Base-by-base conservation (phyloP, 2,113 vertebrate species). In the Malaclemys terrapin region DNA sequence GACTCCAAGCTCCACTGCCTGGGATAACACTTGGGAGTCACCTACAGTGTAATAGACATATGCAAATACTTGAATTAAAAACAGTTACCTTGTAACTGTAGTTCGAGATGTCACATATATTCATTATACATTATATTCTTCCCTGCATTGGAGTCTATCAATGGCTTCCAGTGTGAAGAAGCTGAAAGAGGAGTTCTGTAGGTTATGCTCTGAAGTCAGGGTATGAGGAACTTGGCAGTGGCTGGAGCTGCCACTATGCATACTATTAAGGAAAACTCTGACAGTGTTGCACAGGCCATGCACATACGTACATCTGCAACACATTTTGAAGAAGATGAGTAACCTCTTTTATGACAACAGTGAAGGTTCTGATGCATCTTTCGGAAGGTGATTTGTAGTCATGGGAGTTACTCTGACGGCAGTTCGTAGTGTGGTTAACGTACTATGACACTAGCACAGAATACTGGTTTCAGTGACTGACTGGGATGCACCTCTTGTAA, bases 401-500 rank as follows among this genome's bases (percentile, higher is more conserved):
- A 82, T 2, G 13, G 80, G 53, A 84, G 50, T 49, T 65, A 5
- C 31, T 59, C 45, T 53, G 38, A 50, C 88, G 79, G 85, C 4
- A 24, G 50, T 45, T 85, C 25, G 7, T 42, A 29, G 29, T 84
- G 57, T 31, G 35, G 81, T 88, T 92, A 31, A 24, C 20, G 69
- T 80, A 49, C 72, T 84, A 5, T n/a, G 31, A 72, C 29, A 69
- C 81, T 82, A 65, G n/a, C 31, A 1, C 45, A 50, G 75, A 62
- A 57, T 57, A 57, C 56, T 20, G 50, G 31, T 72, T 45, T 9
- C 0, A 0, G 8, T 42, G 9, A 2, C 16, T 72, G 17, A 4
- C 31, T 72, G 65, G n/a, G 65, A 17, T 72, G n/a, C 31, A 19
- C 14, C 2, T 72, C 35, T 69, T 69, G 19, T 59, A 59, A 29